A percentile compares a stretch with the other conserved stretches of the same genome.
phyloP scores from a whole-genome alignment of 92 coral and sea anemone genomes.

The Parazoanthus atlanticus region DNA sequence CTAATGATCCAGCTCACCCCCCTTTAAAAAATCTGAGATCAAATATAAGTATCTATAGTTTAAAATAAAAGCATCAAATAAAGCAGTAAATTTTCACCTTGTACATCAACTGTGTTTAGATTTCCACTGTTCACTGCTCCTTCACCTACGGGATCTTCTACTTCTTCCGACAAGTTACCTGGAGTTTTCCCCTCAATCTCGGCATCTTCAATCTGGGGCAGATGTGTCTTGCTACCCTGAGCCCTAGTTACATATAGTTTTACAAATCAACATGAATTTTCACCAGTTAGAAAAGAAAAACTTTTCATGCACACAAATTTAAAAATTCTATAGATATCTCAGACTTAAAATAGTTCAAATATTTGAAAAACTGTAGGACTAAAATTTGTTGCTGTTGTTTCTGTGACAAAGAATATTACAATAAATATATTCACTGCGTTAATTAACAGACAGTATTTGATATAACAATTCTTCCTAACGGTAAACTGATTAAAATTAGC shows the following conservation, averaged over 20 bases:
- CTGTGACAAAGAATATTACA: no score
- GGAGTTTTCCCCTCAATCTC: background rate
- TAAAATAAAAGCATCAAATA: background rate
- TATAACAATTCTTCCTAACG: no score
- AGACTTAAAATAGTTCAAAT: no score
- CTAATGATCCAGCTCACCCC: background rate
- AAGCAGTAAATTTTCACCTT: background rate
- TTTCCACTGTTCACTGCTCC: background rate
- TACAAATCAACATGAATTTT: no score
- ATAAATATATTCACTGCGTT: no score
- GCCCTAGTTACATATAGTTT: constrained; percentile 56
- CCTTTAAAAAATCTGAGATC: background rate
- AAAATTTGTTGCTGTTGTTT: no score
- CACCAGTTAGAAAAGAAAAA: no score
- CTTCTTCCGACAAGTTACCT: constrained; percentile 32
- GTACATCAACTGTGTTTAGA: background rate
- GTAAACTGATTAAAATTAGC: no score
- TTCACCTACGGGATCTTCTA: constrained; percentile 6
- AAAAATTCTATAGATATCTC: no score
- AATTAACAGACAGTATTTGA: no score
- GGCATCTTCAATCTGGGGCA: constrained; percentile 63
- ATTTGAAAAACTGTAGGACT: no score
- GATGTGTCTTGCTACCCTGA: constrained; percentile 63
- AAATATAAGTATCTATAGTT: background rate
- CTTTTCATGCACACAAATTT: no score